phyloP scores from a whole-genome alignment of 1,140 invertebrate genomes.

The Drosophila asahinai region DNA sequence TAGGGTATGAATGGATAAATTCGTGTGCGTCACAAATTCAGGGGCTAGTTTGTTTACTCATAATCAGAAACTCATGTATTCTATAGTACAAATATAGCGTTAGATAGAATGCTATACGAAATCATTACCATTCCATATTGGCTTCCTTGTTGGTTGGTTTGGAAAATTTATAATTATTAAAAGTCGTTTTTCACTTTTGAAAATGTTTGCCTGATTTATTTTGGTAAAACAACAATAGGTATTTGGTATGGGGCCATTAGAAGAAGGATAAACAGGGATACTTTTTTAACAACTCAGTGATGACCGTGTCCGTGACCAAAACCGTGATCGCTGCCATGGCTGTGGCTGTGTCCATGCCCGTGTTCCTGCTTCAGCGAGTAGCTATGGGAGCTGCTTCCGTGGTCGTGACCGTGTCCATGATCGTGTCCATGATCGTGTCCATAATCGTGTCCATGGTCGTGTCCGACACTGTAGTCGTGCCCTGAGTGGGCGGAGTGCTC shows the following conservation, averaged over 20 bases:
- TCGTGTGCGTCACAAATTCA: too few species aligned
- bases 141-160: too few species aligned
- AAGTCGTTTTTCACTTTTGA: constrained; percentile 43
- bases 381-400: constrained; percentile 45
- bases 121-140: too few species aligned
- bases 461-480: constrained; percentile 47
- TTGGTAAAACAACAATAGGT: constrained; percentile 58
- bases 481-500: constrained; percentile 51
- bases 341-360: constrained; percentile 48
- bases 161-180: not conserved
- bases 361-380: constrained; percentile 51
- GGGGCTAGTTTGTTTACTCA: too few species aligned
- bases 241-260: constrained; percentile 47
- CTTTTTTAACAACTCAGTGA: constrained; percentile 32
- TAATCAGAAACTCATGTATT: too few species aligned
- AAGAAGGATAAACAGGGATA: constrained; percentile 31
- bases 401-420: constrained; percentile 33
- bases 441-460: constrained; percentile 56
- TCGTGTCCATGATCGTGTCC: constrained; percentile 37
- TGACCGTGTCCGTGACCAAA: constrained; percentile 61
- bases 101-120: too few species aligned
- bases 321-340: constrained; percentile 44
- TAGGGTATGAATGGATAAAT: too few species aligned
- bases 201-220: constrained; percentile 72
- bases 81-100: too few species aligned